Percentiles rank a stretch among this genome's conserved stretches.
Conservation (phyloP, 2,888 invertebrate species). For the Eupithecia dodoneata region DNA sequence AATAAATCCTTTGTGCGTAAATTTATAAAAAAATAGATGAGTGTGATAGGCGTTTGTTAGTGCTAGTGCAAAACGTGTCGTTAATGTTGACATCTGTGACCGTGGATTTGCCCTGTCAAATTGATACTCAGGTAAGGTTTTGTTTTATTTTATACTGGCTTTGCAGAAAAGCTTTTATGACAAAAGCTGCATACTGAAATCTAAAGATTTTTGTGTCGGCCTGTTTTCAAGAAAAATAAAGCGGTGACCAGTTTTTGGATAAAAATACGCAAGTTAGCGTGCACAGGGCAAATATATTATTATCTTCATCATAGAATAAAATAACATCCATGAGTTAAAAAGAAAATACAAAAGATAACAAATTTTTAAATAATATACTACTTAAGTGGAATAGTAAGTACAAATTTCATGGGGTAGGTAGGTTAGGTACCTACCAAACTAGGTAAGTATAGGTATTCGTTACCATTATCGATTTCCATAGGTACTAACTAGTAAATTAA, state of each 20-base stretch:
- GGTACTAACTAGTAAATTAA: no score
- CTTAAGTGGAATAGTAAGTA: no score
- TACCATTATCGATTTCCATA: no score
- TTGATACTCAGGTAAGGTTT: constrained; percentile 50
- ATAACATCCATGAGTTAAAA: no score
- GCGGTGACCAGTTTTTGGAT: neutral
- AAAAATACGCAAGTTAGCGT: neutral
- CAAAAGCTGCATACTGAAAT: neutral
- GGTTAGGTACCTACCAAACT: no score
- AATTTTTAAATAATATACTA: no score
- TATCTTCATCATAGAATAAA: no score
- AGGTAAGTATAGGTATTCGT: no score
- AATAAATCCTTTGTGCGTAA: constrained; percentile 58
- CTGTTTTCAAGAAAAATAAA: neutral
- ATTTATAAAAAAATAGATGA: constrained; percentile 46
- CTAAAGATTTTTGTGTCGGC: neutral
- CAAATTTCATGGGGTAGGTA: no score
- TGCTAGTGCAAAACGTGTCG: constrained; percentile 48
- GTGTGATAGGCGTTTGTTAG: constrained; percentile 54
- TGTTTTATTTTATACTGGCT: constrained; percentile 5
- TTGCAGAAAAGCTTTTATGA: neutral
- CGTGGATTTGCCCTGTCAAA: constrained; percentile 53
- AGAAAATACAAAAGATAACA: no score
- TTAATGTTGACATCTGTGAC: constrained; percentile 46
- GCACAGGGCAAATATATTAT: neutral